These are phyloP conservation scores for Lagria hirta DNA, from an alignment of 2,888 invertebrate genomes.

Conservation along the genomic window DNA sequence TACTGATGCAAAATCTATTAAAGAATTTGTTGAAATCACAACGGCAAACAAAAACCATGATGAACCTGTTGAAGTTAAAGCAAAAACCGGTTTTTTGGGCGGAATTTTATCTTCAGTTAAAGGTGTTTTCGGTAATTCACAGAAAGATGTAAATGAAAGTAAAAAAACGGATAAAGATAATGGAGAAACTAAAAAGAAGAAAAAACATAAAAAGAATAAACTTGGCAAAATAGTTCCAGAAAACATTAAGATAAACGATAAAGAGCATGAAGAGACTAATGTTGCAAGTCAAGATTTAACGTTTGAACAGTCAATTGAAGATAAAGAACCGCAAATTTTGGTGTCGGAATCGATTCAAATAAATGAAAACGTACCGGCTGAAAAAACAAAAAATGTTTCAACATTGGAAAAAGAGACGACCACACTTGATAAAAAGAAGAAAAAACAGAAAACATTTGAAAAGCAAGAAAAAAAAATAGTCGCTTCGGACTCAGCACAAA, in stretches of 20 bases:
- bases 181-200: slow-evolving; percentile 20
- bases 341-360: slow-evolving; percentile 1
- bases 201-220: slow-evolving; percentile 20
- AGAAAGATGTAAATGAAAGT: slow-evolving; percentile 22
- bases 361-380: slow-evolving; percentile 4
- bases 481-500: too few species aligned
- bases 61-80: slow-evolving; percentile 21
- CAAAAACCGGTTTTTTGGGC: slow-evolving; percentile 30
- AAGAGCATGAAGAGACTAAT: slow-evolving; percentile 1
- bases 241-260: slow-evolving; percentile 4
- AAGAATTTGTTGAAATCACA: too few species aligned
- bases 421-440: too few species aligned
- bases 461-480: too few species aligned
- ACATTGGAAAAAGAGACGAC: too few species aligned
- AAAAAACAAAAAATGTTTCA: slow-evolving; percentile 7
- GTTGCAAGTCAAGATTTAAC: not conserved
- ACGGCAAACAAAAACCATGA: slow-evolving; percentile 11
- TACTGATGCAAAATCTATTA: slow-evolving; percentile 3
- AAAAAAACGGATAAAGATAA: slow-evolving; percentile 22
- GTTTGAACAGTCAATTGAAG: not conserved
- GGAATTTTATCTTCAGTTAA: slow-evolving; percentile 41
- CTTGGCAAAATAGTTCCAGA: slow-evolving; percentile 2
- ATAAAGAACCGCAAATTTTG: not conserved
- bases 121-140: slow-evolving; percentile 36
- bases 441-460: too few species aligned